Base-by-base conservation (phyloP, 2,888 invertebrate genomes). In the Noctuana brunneofusca region DNA sequence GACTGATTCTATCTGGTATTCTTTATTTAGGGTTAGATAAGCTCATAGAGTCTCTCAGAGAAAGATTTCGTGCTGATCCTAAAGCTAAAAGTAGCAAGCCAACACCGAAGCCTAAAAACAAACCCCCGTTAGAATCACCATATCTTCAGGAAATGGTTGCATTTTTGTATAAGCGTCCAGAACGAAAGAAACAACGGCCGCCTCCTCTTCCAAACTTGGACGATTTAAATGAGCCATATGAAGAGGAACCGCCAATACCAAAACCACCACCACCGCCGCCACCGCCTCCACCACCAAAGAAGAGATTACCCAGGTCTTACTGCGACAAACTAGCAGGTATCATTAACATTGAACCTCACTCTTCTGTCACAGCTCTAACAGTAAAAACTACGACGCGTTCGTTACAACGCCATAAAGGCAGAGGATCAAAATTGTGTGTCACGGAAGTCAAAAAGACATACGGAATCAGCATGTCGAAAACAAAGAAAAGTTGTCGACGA, bases 231-330 rank as follows among this genome's bases (percentile, higher is more conserved):
- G 83, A 83, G 30, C 86, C 87, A 1, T 83, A 77, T 32, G 84
- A 86, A 54, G 86, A 86, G 60, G 84, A 82, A 11, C 81, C 79
- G 1, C 71, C 77, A 0, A 71, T 81, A 18, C 66, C 63, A 0
- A 84, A 80, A 66, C 76, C 81, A 1, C 80, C 83, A 0, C 84
- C 84, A 0, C 82, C 76, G 0, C 76, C 75, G 0, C 84, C 84
- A 0, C 87, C 87, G 1, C 88, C 88, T 0, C 85, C 87, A 8
- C 84, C 83, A 1, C 84, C 87, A 0, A 87, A 84, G 63, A 87
- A 87, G 53, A 79, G 75, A 63, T 50, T 88, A 35, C 78, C 87
- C 0, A 66, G 66, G 24, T 67, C 74, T 8, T 80, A 76, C 58
- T 89, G 89, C 62, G 85, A 87, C 41, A 72, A 81, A 64, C 14